These are phyloP conservation scores for Neotoma lepida DNA, from an alignment of 2,113 vertebrate species.

Conservation along the genomic window DNA sequence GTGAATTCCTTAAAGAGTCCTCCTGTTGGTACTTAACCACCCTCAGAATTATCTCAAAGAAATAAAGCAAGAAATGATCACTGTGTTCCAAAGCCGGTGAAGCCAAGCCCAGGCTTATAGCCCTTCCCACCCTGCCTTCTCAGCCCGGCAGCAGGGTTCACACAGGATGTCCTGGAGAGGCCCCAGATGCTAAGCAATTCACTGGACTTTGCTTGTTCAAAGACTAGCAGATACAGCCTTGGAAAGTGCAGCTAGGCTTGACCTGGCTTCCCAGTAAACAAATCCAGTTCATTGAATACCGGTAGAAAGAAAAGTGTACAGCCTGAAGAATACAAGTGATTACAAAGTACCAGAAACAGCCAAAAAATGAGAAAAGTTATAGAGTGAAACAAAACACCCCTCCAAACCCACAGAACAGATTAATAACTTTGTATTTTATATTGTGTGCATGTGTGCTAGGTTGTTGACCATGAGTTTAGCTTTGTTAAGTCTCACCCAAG, in stretches of 20 bases:
- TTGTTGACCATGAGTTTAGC: not conserved
- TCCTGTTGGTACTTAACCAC: not conserved
- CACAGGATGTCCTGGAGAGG: too few species aligned
- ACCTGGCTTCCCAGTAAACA: conserved; percentile 18
- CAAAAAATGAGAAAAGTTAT: conserved; percentile 14
- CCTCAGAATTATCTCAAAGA: not conserved
- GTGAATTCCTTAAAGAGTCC: not conserved
- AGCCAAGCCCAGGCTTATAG: not conserved
- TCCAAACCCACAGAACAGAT: conserved; percentile 20
- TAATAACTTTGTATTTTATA: not conserved
- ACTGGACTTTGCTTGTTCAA: not conserved
- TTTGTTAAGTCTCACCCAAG: not conserved
- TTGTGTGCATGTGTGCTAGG: not conserved
- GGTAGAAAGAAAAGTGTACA: not conserved
- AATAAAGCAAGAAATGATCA: conserved; percentile 45
- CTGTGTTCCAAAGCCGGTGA: not conserved
- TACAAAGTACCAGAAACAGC: not conserved
- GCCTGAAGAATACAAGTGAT: not conserved
- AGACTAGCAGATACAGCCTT: not conserved
- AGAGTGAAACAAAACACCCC: not conserved
- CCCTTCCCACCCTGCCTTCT: not conserved
- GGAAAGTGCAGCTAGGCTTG: not conserved
- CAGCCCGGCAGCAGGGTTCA: not conserved
- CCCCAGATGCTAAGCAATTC: not conserved
- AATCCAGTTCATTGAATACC: not conserved